Evolutionary conservation across 2,113 vertebrate genomes (phyloP).

Genomic region (Psilopogon haemacephalus): DNA sequence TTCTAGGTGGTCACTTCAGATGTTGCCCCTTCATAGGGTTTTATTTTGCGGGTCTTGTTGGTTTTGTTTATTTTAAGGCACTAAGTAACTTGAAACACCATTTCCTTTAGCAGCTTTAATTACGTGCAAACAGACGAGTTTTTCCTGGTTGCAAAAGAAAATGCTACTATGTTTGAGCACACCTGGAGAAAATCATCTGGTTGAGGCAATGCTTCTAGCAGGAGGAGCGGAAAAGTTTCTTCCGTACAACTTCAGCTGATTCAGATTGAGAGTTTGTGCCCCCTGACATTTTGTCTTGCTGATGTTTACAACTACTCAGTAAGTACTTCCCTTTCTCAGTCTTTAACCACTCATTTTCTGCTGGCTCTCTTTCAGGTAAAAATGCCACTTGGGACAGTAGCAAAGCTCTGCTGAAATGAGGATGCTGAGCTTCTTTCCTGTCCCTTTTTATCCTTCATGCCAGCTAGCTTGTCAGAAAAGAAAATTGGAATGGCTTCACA

Average conservation of each 20-base stretch:
- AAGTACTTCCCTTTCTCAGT: not conserved
- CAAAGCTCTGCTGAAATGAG: not conserved
- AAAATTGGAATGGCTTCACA: not conserved
- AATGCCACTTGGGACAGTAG: not conserved
- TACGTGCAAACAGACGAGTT: not conserved
- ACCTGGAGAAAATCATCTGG: not conserved
- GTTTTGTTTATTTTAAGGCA: not conserved
- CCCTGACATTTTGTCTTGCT: not conserved
- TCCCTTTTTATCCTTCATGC: not conserved
- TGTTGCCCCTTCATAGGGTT: not conserved
- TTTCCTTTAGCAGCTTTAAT: not conserved
- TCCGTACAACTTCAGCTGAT: not conserved
- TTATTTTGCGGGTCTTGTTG: not conserved
- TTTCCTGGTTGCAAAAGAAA: not conserved
- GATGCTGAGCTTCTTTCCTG: not conserved
- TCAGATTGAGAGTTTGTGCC: not conserved
- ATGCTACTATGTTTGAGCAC: not conserved
- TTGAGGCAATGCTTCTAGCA: not conserved
- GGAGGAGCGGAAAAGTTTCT: not conserved
- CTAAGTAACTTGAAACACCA: not conserved
- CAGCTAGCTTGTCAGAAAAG: not conserved
- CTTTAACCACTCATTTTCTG: not conserved
- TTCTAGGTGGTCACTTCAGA: rapidly evolving
- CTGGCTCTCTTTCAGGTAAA: not conserved
- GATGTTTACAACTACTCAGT: not conserved